Evolutionary conservation across 1,140 invertebrate genomes (phyloP).

Genomic region (Mamestra configurata): DNA sequence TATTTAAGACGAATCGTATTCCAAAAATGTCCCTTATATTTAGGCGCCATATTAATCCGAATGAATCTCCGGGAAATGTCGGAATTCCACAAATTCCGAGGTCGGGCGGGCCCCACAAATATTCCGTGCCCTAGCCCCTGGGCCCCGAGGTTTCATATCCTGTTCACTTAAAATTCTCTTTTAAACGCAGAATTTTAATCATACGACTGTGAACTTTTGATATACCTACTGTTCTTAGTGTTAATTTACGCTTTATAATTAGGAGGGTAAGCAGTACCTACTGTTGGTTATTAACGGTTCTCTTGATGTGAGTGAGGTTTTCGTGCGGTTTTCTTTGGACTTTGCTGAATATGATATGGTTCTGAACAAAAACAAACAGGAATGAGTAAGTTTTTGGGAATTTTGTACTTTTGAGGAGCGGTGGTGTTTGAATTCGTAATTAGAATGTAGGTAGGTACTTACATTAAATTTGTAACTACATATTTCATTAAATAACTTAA

Average conservation of each 20-base stretch:
- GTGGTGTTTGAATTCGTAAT: background rate
- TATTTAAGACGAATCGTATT: background rate
- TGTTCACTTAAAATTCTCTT: slow-evolving; percentile 38
- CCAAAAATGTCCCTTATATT: slow-evolving; percentile 37
- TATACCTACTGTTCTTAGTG: background rate
- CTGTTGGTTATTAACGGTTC: background rate
- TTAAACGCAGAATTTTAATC: slow-evolving; percentile 27
- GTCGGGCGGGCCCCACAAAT: slow-evolving; percentile 18
- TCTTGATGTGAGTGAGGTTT: background rate
- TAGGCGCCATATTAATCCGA: slow-evolving; percentile 33
- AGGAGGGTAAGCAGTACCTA: background rate
- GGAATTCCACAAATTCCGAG: slow-evolving; percentile 31
- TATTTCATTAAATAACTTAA: no score
- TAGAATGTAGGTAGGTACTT: background rate
- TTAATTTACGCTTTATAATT: slow-evolving; percentile 40
- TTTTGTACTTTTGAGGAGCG: background rate
- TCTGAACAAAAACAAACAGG: background rate
- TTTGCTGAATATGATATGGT: background rate
- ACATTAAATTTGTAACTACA: no score
- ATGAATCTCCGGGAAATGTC: slow-evolving; percentile 14
- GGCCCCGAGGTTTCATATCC: background rate
- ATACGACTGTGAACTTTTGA: slow-evolving; percentile 4
- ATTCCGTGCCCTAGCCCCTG: background rate
- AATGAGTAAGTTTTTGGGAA: background rate
- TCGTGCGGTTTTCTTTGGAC: slow-evolving; percentile 1